phyloP scores from a whole-genome alignment of 2,888 invertebrate genomes.

The Esperia sulphurella region DNA sequence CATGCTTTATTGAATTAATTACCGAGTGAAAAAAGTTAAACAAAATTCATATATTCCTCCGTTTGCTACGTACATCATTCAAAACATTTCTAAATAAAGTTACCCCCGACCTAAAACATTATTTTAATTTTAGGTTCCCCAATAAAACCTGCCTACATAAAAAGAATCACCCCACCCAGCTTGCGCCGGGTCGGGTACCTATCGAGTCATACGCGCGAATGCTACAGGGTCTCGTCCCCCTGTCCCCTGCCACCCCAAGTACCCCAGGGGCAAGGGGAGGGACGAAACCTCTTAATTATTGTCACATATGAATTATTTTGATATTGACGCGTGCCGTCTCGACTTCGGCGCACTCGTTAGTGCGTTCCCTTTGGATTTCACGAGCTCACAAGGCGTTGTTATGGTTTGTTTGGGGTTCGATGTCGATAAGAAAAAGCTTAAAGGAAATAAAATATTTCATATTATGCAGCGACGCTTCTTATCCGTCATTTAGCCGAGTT shows the following conservation, averaged over 20 bases:
- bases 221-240: conserved; percentile 34
- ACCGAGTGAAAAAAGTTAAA: too few species aligned
- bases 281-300: conserved; percentile 65
- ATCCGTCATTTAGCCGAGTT: too few species aligned
- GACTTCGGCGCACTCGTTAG: conserved; percentile 26
- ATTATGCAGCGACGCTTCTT: too few species aligned
- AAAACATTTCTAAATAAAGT: neutral
- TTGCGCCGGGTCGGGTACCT: conserved; percentile 6
- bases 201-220: conserved; percentile 26
- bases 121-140: neutral
- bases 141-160: neutral
- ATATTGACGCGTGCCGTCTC: conserved; percentile 53
- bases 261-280: conserved; percentile 35
- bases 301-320: conserved; percentile 75
- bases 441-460: too few species aligned
- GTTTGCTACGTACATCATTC: neutral
- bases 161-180: neutral
- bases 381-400: too few species aligned
- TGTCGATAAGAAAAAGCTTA: too few species aligned
- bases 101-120: neutral
- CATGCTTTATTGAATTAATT: too few species aligned
- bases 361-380: conserved; percentile 24
- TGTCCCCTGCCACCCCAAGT: conserved; percentile 26
- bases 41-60: too few species aligned
- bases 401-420: too few species aligned